Evolutionary conservation across 2,113 vertebrate species (phyloP).

Genomic region (Saimiri boliviensis): DNA sequence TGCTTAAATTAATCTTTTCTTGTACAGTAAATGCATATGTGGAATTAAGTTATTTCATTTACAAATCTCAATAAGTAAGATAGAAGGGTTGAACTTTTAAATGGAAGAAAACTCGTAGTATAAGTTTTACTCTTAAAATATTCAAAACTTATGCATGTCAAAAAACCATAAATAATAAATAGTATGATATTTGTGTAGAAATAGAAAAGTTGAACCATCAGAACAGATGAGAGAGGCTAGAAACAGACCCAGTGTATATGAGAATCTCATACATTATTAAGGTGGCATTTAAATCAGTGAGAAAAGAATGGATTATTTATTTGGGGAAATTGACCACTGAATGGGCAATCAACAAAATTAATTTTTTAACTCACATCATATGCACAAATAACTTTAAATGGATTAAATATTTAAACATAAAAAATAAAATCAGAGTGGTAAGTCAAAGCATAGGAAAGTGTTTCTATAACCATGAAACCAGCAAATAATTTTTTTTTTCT

Average conservation of each 20-base stretch:
- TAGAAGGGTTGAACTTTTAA: neutral
- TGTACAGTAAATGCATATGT: neutral
- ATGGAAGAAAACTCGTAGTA: neutral
- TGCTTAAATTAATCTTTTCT: constrained; percentile 12
- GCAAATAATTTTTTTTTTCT: neutral
- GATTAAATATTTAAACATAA: neutral
- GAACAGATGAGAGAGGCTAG: neutral
- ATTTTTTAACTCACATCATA: neutral
- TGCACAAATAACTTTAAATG: neutral
- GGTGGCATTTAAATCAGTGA: constrained; percentile 9
- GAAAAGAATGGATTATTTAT: neutral
- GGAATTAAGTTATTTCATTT: constrained; percentile 34
- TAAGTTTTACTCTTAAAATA: constrained; percentile 7
- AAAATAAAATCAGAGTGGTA: neutral
- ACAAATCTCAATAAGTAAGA: constrained; percentile 10
- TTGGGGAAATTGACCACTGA: constrained; percentile 10
- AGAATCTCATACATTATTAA: constrained; percentile 19
- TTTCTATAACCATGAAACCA: neutral
- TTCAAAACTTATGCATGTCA: neutral
- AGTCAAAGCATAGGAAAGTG: neutral
- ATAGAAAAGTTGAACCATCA: neutral
- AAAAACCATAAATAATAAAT: constrained; percentile 26
- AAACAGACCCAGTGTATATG: neutral
- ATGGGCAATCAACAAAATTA: neutral
- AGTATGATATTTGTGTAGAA: neutral